These are phyloP conservation scores for Kobus ellipsiprymnus DNA, from an alignment of 2,113 vertebrate genomes.

Conservation along the genomic window DNA sequence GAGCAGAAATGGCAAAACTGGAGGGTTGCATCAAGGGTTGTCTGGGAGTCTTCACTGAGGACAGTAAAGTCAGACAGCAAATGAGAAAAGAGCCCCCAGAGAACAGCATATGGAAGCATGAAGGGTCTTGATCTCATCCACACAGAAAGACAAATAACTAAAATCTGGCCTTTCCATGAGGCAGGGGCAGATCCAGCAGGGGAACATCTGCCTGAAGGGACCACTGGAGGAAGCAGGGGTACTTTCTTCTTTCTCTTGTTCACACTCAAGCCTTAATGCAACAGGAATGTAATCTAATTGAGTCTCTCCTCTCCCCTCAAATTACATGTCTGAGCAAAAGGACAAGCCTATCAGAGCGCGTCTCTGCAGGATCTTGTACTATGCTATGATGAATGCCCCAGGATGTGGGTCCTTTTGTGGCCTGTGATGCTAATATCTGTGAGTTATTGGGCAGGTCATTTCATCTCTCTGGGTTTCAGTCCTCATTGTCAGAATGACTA, in stretches of 20 bases:
- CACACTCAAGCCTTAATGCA: neutral
- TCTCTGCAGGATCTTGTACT: neutral
- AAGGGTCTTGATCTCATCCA: neutral
- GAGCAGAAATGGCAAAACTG: neutral
- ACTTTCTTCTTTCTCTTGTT: neutral
- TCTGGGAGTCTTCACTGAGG: neutral
- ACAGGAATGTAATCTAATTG: neutral
- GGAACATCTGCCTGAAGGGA: neutral
- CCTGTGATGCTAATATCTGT: neutral
- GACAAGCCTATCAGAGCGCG: neutral
- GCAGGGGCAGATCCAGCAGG: neutral
- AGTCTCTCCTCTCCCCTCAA: neutral
- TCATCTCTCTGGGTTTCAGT: neutral
- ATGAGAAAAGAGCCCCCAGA: neutral
- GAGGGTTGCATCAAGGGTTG: neutral
- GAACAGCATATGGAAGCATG: neutral
- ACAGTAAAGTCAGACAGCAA: neutral
- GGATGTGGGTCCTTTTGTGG: neutral
- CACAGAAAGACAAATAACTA: neutral
- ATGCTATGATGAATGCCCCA: neutral
- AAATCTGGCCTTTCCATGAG: neutral
- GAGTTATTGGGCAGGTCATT: neutral
- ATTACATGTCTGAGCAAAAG: neutral
- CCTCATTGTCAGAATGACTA: neutral
- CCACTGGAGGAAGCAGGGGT: neutral